These are phyloP conservation scores for Chelon auratus DNA, from an alignment of 2,797 vertebrate species.

Conservation along the genomic window DNA sequence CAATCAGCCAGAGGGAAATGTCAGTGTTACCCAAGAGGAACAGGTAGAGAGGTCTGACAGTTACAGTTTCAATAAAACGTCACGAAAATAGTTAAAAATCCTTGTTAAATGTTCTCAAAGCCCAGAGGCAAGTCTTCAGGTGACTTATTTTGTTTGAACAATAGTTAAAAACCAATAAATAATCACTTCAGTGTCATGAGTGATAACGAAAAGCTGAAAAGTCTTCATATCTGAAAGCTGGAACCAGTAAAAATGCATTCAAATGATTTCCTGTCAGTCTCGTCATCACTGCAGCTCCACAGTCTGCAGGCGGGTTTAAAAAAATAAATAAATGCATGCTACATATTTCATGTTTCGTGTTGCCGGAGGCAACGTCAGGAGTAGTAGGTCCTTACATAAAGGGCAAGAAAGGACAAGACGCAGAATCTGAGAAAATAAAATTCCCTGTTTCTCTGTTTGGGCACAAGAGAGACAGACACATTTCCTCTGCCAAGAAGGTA, in stretches of 20 bases:
- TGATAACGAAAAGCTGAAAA: not conserved
- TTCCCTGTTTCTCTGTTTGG: constrained; percentile 16
- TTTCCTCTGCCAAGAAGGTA: constrained; percentile 31
- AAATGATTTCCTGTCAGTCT: not conserved
- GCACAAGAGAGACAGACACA: constrained; percentile 8
- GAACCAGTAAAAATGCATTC: not conserved
- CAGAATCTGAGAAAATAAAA: not conserved
- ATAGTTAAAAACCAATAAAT: not conserved
- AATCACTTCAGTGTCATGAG: not conserved
- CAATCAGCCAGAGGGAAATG: not conserved
- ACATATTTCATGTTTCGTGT: not conserved
- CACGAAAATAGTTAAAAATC: no score
- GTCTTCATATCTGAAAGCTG: not conserved
- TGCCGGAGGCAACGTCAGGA: constrained; percentile 37
- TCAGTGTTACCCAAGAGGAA: no score
- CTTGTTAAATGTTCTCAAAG: no score
- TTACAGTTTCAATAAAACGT: no score
- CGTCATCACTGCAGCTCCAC: not conserved
- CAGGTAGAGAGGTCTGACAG: no score
- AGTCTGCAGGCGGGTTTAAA: not conserved
- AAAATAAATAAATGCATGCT: not conserved
- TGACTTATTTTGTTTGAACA: no score
- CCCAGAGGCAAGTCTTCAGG: no score
- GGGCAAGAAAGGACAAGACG: constrained; percentile 62
- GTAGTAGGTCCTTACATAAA: constrained; percentile 9